phyloP scores from a whole-genome alignment of 64 coral and sea anemone genomes.

The Astreopora myriophthalma region DNA sequence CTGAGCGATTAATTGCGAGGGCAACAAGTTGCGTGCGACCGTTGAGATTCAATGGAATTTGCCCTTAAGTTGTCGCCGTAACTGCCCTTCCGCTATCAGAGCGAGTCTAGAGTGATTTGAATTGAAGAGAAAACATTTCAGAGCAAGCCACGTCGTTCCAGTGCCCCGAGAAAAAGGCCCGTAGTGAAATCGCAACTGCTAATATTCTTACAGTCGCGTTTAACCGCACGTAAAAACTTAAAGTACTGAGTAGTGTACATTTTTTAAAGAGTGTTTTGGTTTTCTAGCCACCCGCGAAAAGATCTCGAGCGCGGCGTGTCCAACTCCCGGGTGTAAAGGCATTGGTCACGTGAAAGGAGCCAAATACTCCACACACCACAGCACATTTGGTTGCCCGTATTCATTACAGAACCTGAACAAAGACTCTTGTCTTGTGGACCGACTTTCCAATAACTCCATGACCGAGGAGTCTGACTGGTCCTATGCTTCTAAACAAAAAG shows the following conservation, averaged over 20 bases:
- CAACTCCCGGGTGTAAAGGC: constrained; percentile 94
- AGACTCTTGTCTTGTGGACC: constrained; percentile 96
- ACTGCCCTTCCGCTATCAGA: too few relatives aligned
- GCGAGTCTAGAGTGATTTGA: too few relatives aligned
- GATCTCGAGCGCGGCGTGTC: constrained; percentile 91
- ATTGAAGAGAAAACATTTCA: too few relatives aligned
- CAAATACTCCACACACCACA: constrained; percentile 97
- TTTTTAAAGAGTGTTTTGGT: background rate
- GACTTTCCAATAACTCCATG: constrained; percentile 97
- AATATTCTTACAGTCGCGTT: too few relatives aligned
- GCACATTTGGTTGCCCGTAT: constrained; percentile 97
- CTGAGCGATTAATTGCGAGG: too few relatives aligned
- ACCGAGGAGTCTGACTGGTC: constrained; percentile 99
- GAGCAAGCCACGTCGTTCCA: too few relatives aligned
- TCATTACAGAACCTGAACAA: constrained; percentile 99
- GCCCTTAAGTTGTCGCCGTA: too few relatives aligned
- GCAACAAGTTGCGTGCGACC: too few relatives aligned
- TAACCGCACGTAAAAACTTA: background rate
- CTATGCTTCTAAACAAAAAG: constrained; percentile 81
- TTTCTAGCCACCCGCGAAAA: constrained; percentile 83
- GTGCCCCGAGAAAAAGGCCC: too few relatives aligned
- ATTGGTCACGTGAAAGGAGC: constrained; percentile 99
- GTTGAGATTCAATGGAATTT: too few relatives aligned
- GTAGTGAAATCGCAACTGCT: too few relatives aligned
- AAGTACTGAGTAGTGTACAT: background rate